Evolutionary conservation across 2,113 vertebrate genomes (phyloP).

Genomic region (Peromyscus polionotus): DNA sequence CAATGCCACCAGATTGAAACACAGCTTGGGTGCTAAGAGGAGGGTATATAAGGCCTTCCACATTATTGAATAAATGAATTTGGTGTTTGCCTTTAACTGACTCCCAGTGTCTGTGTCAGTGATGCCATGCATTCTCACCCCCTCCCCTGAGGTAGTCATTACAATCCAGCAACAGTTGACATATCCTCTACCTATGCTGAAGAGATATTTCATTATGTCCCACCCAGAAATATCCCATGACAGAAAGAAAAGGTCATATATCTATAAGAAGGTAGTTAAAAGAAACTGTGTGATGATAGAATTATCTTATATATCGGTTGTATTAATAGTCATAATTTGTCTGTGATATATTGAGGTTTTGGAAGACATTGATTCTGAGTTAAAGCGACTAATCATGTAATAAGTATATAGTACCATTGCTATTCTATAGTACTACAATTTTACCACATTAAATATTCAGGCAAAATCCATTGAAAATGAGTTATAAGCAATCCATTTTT

Average conservation of each 20-base stretch:
- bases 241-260: neutral
- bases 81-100: no score
- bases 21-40: no score
- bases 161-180: neutral
- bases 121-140: no score
- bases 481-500: neutral
- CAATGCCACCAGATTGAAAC: no score
- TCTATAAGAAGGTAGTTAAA: neutral
- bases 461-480: conserved; percentile 17
- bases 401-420: neutral
- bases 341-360: neutral
- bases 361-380: neutral
- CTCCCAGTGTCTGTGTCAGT: no score
- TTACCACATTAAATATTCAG: neutral
- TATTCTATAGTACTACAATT: neutral
- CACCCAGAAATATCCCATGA: neutral
- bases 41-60: no score
- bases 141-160: no score
- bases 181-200: neutral
- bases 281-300: neutral
- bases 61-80: no score
- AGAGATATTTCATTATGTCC: neutral
- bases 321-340: neutral
- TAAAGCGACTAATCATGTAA: neutral
- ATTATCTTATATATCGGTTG: neutral